phyloP scores from a whole-genome alignment of 2,797 vertebrate species.

The Acipenser oxyrinchus region DNA sequence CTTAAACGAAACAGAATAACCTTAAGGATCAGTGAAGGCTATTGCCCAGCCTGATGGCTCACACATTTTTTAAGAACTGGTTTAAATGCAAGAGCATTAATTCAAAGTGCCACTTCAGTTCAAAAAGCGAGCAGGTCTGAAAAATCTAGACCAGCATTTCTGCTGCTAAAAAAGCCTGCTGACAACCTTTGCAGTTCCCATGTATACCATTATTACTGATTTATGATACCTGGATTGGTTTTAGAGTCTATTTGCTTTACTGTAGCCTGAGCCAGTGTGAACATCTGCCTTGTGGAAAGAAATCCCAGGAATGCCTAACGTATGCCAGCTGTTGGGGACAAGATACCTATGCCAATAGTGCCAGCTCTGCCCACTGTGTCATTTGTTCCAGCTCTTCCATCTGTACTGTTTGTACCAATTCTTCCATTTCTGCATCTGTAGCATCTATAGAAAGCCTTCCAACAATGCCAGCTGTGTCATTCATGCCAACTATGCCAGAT shows the following conservation, averaged over 20 bases:
- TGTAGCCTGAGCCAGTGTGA: slow-evolving; percentile 86
- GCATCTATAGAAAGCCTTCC: slow-evolving; percentile 88
- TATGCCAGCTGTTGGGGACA: slow-evolving; percentile 99
- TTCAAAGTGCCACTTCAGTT: no score
- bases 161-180: no score
- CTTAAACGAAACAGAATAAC: no score
- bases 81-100: no score
- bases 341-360: slow-evolving; percentile 94
- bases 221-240: slow-evolving; percentile 74
- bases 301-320: slow-evolving; percentile 99
- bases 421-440: slow-evolving; percentile 97
- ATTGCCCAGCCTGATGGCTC: no score
- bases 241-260: slow-evolving; percentile 80
- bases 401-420: slow-evolving; percentile 87
- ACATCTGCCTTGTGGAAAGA: slow-evolving; percentile 98
- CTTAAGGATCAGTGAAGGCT: no score
- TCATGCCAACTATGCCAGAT: slow-evolving; percentile 98
- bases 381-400: slow-evolving; percentile 96
- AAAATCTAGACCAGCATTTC: no score
- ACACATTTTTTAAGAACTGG: no score
- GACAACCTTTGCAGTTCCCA: no score
- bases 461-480: slow-evolving; percentile 84
- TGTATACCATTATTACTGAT: slow-evolving; percentile 14
- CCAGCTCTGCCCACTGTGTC: slow-evolving; percentile 92
- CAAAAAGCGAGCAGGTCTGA: no score